Conservation (phyloP, 2,113 vertebrate genomes). For the Coreoperca whiteheadi region DNA sequence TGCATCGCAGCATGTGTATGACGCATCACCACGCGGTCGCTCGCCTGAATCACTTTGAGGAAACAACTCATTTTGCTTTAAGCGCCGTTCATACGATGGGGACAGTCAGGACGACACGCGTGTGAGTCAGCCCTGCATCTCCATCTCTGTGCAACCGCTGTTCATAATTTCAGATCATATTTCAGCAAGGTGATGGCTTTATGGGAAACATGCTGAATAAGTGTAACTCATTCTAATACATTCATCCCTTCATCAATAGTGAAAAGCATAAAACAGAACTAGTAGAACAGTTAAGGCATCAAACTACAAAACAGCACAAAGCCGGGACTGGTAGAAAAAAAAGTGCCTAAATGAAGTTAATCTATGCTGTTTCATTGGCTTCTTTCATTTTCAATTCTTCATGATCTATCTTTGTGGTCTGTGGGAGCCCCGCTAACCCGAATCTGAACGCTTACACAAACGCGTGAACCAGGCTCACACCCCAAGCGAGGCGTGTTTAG, state of each 20-base stretch:
- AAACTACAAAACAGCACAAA: neutral
- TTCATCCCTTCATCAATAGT: neutral
- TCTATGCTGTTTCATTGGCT: neutral
- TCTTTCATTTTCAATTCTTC: neutral
- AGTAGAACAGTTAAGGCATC: neutral
- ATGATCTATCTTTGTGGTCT: neutral
- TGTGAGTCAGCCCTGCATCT: slow-evolving; percentile 27
- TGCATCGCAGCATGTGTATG: slow-evolving; percentile 3
- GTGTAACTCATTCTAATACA: neutral
- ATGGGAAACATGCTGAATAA: neutral
- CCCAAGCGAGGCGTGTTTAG: neutral
- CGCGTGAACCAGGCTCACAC: neutral
- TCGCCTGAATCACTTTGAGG: slow-evolving; percentile 29
- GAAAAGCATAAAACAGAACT: neutral
- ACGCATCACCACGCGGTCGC: slow-evolving; percentile 36
- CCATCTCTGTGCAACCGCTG: slow-evolving; percentile 4
- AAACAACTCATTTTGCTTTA: slow-evolving; percentile 18
- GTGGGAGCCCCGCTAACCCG: neutral
- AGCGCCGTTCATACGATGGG: slow-evolving; percentile 19
- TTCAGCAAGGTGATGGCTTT: neutral
- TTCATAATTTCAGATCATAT: neutral
- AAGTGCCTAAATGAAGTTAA: neutral
- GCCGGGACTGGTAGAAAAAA: neutral
- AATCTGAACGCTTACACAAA: neutral
- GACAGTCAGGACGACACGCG: neutral